These are phyloP conservation scores for Alsophila aescularia DNA, from an alignment of 2,888 invertebrate species.

Conservation along the genomic window DNA sequence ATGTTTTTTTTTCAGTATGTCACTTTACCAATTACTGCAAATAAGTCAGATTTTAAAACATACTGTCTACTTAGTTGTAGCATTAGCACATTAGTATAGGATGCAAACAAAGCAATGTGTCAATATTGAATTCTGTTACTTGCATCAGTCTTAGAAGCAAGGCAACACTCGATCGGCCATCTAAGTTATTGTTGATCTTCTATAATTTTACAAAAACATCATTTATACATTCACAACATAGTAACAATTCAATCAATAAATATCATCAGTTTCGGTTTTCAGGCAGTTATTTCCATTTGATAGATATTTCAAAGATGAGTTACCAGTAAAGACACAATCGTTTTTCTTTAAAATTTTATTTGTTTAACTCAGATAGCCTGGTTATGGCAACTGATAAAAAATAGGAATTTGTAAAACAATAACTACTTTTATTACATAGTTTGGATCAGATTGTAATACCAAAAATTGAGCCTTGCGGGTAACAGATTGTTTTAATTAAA, in stretches of 20 bases:
- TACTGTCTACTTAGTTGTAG: slow-evolving; percentile 1
- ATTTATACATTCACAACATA: slow-evolving; percentile 25
- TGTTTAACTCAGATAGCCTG: too few relatives aligned
- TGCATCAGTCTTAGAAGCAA: slow-evolving; percentile 81
- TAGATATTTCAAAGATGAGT: background rate
- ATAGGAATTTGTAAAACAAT: too few relatives aligned
- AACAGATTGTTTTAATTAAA: background rate
- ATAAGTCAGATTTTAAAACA: slow-evolving; percentile 9
- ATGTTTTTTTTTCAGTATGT: too few relatives aligned
- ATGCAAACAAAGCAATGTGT: slow-evolving; percentile 68
- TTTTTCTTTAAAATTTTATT: too few relatives aligned
- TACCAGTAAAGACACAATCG: background rate
- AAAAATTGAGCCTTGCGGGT: background rate
- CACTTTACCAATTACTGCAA: too few relatives aligned
- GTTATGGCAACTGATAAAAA: too few relatives aligned
- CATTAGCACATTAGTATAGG: slow-evolving; percentile 19
- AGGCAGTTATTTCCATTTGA: too few relatives aligned
- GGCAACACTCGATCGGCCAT: slow-evolving; percentile 63
- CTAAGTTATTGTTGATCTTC: slow-evolving; percentile 80
- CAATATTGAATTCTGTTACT: slow-evolving; percentile 73
- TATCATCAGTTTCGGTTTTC: background rate
- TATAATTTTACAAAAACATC: slow-evolving; percentile 69
- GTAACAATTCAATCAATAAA: slow-evolving; percentile 2
- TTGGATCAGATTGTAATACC: background rate
- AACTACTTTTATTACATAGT: too few relatives aligned